Evolutionary conservation across 2,113 vertebrate species (phyloP).

Genomic region (Mirza zaza): DNA sequence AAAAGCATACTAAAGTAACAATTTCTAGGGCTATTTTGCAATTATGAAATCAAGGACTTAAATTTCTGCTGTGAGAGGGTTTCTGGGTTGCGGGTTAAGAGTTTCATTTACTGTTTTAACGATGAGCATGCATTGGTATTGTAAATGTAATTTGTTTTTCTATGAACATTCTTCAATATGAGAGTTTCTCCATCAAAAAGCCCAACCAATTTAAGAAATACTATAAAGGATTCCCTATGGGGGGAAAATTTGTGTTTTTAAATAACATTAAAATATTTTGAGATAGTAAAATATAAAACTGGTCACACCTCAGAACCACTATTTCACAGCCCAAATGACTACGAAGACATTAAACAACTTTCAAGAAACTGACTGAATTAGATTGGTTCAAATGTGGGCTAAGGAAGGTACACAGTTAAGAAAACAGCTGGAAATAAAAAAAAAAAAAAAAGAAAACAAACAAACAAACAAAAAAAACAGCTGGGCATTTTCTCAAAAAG

Average conservation of each 20-base stretch:
- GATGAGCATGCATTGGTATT: not conserved
- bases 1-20: not conserved
- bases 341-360: not conserved
- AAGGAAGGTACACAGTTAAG: not conserved
- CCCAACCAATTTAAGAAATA: not conserved
- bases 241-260: not conserved
- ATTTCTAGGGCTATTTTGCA: not conserved
- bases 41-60: not conserved
- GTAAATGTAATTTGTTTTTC: not conserved
- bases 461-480: constrained; percentile 31
- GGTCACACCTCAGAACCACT: not conserved
- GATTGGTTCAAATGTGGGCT: not conserved
- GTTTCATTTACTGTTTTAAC: not conserved
- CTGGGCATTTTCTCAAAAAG: not conserved
- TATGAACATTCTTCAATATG: not conserved
- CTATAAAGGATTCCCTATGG: not conserved
- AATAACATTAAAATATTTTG: constrained; percentile 6
- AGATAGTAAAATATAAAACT: constrained; percentile 22
- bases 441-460: too few species aligned
- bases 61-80: not conserved
- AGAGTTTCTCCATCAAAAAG: not conserved
- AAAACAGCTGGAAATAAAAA: too few species aligned
- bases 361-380: not conserved
- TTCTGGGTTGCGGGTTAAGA: not conserved
- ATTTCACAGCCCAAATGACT: not conserved